phyloP scores from a whole-genome alignment of 30 jellyfish, hydroid and myxozoan genomes.

The Hydra vulgaris region DNA sequence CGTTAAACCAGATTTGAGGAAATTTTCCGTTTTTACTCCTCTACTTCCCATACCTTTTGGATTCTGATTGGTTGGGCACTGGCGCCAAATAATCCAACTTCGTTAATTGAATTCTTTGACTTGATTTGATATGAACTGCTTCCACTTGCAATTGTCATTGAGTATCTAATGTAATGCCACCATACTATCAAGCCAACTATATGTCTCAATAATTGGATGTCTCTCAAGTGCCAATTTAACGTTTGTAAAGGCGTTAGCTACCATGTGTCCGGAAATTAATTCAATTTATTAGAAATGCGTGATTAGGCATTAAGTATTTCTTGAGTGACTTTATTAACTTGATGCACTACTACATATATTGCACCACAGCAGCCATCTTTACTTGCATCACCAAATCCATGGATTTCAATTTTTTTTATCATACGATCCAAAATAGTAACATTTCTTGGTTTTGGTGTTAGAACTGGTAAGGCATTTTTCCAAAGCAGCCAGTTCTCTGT shows the following conservation, averaged over 20 bases:
- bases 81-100: slow-evolving; percentile 25
- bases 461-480: background rate
- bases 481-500: too few relatives aligned
- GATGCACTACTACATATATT: slow-evolving; percentile 37
- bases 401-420: slow-evolving; percentile 26
- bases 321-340: slow-evolving; percentile 8
- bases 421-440: background rate
- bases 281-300: slow-evolving; percentile 27
- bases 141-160: slow-evolving; percentile 47
- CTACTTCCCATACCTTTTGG: slow-evolving; percentile 49
- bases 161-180: slow-evolving; percentile 49
- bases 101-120: slow-evolving; percentile 18
- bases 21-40: slow-evolving; percentile 32
- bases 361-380: slow-evolving; percentile 40
- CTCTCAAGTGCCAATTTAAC: slow-evolving; percentile 30
- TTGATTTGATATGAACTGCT: slow-evolving; percentile 31
- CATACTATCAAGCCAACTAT: slow-evolving; percentile 62
- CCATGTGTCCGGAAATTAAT: slow-evolving; percentile 40
- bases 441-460: background rate
- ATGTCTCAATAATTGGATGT: slow-evolving; percentile 19
- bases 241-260: slow-evolving; percentile 25
- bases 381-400: slow-evolving; percentile 71
- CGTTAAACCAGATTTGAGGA: slow-evolving; percentile 50
- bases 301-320: slow-evolving; percentile 15
- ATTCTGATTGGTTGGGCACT: slow-evolving; percentile 31